phyloP scores from a whole-genome alignment of 2,113 vertebrate species.

The Zeus faber region DNA sequence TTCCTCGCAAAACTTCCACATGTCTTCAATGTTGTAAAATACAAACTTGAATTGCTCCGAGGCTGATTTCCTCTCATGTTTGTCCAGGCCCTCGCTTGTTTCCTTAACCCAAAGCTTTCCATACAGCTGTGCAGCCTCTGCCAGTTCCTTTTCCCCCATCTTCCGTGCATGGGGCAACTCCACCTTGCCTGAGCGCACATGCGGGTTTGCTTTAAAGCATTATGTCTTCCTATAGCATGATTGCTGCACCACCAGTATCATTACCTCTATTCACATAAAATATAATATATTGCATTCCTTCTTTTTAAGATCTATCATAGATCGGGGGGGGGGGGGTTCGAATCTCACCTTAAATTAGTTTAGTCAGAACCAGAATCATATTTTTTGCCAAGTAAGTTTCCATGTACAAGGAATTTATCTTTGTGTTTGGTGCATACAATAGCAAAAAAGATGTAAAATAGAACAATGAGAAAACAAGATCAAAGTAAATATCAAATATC shows the following conservation, averaged over 20 bases:
- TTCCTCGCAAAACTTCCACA: not conserved
- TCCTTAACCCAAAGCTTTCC: conserved; percentile 5
- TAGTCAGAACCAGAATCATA: too few relatives aligned
- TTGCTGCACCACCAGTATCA: conserved; percentile 1
- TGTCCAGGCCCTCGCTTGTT: not conserved
- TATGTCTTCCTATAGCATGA: conserved; percentile 2
- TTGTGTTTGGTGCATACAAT: too few relatives aligned
- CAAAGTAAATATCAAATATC: too few relatives aligned
- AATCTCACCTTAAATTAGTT: too few relatives aligned
- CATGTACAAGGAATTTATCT: too few relatives aligned
- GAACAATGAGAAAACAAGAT: too few relatives aligned
- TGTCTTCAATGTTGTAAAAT: conserved; percentile 3
- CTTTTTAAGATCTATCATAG: not conserved
- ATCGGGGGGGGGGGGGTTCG: too few relatives aligned
- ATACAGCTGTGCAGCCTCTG: not conserved
- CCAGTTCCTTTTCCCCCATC: conserved; percentile 3
- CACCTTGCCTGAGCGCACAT: not conserved
- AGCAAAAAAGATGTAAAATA: too few relatives aligned
- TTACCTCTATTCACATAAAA: not conserved
- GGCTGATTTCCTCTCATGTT: conserved; percentile 2
- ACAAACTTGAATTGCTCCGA: conserved; percentile 5
- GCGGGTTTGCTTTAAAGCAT: too few relatives aligned
- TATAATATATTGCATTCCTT: conserved; percentile 2
- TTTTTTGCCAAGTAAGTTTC: too few relatives aligned
- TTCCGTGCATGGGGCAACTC: not conserved